phyloP scores from a whole-genome alignment of 2,113 vertebrate species.

The Macrotus californicus region DNA sequence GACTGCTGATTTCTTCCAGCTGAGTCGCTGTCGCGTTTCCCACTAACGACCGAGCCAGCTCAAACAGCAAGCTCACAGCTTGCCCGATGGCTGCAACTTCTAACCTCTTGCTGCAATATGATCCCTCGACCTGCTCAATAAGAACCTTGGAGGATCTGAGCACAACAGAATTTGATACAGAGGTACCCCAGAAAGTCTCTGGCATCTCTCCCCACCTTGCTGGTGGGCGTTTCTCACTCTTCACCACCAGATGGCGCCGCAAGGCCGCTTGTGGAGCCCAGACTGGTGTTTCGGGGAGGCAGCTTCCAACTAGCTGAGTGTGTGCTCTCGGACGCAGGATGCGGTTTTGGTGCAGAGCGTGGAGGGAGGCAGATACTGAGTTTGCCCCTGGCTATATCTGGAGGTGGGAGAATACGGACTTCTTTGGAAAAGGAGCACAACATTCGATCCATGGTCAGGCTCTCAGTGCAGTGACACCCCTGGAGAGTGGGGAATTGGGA shows the following conservation, averaged over 20 bases:
- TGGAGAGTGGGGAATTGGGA: too few relatives aligned
- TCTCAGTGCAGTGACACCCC: background rate
- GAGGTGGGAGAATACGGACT: background rate
- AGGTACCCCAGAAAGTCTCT: background rate
- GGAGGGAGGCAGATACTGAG: background rate
- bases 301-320: background rate
- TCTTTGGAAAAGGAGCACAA: background rate
- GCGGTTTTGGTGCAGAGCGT: background rate
- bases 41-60: background rate
- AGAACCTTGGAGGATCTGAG: background rate
- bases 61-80: background rate
- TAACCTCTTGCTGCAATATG: background rate
- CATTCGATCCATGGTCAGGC: background rate
- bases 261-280: accelerated
- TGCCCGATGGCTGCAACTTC: background rate
- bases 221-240: background rate
- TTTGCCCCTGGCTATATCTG: background rate
- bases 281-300: accelerated
- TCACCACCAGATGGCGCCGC: background rate
- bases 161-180: background rate
- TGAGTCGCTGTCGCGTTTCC: background rate
- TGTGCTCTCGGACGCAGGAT: background rate
- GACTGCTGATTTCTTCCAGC: background rate
- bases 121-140: background rate
- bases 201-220: too few relatives aligned